A percentile compares a stretch with the other conserved stretches of the same genome.
Evolutionary conservation across 2,113 vertebrate species (phyloP).

Genomic region (Felis chaus): DNA sequence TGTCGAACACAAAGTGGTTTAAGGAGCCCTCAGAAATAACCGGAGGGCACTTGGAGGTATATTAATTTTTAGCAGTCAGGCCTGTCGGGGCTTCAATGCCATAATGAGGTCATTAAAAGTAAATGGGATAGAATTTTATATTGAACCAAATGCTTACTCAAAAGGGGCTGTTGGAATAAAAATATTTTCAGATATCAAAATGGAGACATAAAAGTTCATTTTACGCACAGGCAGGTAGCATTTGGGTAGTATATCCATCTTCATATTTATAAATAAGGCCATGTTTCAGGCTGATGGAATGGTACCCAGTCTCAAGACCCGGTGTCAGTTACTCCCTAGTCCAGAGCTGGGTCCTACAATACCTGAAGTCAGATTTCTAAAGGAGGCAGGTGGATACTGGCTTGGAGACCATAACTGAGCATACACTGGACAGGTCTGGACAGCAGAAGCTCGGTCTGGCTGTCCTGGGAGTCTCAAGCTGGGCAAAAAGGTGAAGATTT

Average conservation of each 20-base stretch:
- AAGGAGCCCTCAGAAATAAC: not conserved
- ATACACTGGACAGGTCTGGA: fast-evolving
- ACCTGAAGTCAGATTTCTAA: not conserved
- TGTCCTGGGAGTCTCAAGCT: fast-evolving
- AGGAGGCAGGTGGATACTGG: not conserved
- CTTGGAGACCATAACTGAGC: not conserved
- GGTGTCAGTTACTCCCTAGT: not conserved
- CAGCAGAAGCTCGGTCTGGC: no score
- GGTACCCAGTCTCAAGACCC: not conserved
- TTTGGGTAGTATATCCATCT: not conserved
- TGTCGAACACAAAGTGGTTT: not conserved
- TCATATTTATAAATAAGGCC: not conserved
- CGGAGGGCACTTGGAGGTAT: not conserved
- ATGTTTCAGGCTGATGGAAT: not conserved
- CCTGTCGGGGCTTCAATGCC: not conserved
- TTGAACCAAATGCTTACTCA: conserved; percentile 52
- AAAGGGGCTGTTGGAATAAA: conserved; percentile 14
- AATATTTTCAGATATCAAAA: conserved; percentile 37
- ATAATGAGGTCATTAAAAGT: conserved; percentile 73
- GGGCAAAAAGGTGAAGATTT: not conserved
- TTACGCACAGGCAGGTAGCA: not conserved
- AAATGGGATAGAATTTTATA: conserved; percentile 59
- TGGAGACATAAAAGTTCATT: not conserved
- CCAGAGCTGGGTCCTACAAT: not conserved
- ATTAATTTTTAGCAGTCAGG: conserved; percentile 58